Evolutionary conservation across 1,140 invertebrate genomes (phyloP), one percentile per base, ranked within the genome.

Genomic region (Odontomachus brunneus): DNA sequence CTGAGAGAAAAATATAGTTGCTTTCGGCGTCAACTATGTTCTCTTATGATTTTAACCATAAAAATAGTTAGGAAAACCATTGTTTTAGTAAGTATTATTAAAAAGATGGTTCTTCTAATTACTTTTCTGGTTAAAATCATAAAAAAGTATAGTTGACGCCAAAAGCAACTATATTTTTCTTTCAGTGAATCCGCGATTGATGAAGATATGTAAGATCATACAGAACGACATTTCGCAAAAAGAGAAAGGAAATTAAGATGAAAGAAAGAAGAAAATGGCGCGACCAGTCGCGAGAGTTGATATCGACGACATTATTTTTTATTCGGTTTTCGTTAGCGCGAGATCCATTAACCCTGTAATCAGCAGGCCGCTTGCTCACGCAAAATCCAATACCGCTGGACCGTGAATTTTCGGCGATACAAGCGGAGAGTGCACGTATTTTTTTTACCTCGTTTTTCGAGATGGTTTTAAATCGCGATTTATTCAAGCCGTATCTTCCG

Each of bases 381-480:
- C 49, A 69, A 51, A 69, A 78, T 57, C 49, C 75, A 55, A 69
- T 69, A 78, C 14, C 29, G 33, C 22, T 69, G 51, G 22, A 69
- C 49, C 75, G 51, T 78, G 63, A 78, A 78, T 78, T 78, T 62
- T 78, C 51, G 29, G 14, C 19, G 48, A 76, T 76, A 55, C 26
- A 7, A 29, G 29, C 5, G 55, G 48, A 59, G 59, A 74, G 44
- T 29, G 48, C 12, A 7, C 38, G 38, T n/a, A n/a, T n/a, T 4
- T 44, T 44, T 44, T 44, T 44, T 11, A 3, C 9, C 38, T 44
- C 3, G 3, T 44, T 44, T 44, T 69, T 26, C 15, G 62, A 17
- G 22, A 67, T 69, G 22, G 49, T 67, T 78, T 78, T 57, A 67
- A 67, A 78, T 55, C 63, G 51, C 11, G 75, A 78, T 78, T 78